Base-by-base conservation (phyloP, 2,888 invertebrate genomes). In the Trichogramma evanescens region DNA sequence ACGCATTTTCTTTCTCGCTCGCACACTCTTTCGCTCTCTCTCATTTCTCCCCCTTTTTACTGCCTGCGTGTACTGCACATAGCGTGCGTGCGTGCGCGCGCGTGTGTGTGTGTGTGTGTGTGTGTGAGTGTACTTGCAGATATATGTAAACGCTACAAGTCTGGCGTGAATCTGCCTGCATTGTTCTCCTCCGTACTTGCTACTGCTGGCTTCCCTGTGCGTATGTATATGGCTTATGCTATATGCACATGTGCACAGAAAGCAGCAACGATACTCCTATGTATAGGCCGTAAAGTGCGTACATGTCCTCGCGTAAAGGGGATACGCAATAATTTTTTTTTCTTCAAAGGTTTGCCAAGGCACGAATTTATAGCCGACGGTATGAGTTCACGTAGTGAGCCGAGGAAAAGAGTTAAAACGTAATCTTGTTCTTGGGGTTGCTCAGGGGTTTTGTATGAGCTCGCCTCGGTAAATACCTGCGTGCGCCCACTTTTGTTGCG, bases 281-380 rank as follows among this genome's bases (percentile, higher is more conserved):
- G 26, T 26, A 26, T 26, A 26, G 26, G 26, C 26, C 26, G 26
- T 26, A 26, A 26, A 26, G 26, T 26, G 26, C 26, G 26, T 26
- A 2, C 26, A 26, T 55, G 51, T 54, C 61, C 54, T n/a, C 41
- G 48, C 38, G 39, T 42, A 44, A 56, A 61, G 62, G 66, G 67
- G 67, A 67, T 67, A 62, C 54, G 63, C 67, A 66, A 68, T 67
- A 67, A 66, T 66, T 64, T 59, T 64, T 10, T 13, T 26, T 8
- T 64, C 61, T 49, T 55, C 57, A 57, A 55, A 63, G 64, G 66
- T 63, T 66, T n/a, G 59, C 58, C 46, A 39, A 26, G 26, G 26
- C 26, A 26, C 26, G 26, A 26, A 26, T 26, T 26, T 26, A 26
- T 26, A 26, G 26, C 26, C 26, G 26, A 26, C 26, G 3, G 26